Percentiles rank a stretch among this genome's conserved stretches.
Evolutionary conservation across 2,888 invertebrate genomes (phyloP).

Genomic region (Amorpha juglandis): DNA sequence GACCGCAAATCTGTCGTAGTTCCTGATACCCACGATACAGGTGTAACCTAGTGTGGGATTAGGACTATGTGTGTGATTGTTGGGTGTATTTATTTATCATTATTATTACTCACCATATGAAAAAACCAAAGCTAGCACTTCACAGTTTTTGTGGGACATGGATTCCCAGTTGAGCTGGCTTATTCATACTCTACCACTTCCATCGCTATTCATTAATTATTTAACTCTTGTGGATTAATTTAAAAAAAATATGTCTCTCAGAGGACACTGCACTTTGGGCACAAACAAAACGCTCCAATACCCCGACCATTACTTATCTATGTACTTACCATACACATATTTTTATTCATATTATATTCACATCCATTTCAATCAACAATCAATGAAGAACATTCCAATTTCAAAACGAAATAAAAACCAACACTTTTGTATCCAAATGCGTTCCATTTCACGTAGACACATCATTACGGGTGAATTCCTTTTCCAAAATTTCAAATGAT

Average conservation of each 20-base stretch:
- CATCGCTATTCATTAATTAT: no score
- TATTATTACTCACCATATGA: no score
- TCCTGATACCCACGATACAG: no score
- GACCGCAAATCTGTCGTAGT: no score
- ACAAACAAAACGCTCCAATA: background rate
- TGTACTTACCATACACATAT: background rate
- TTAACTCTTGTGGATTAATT: no score
- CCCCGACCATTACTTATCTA: background rate
- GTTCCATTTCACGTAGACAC: conserved; percentile 8
- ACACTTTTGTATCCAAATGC: conserved; percentile 5
- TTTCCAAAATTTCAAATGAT: conserved; percentile 20
- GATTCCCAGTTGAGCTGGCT: no score
- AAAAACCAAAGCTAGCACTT: no score
- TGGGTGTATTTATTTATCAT: no score
- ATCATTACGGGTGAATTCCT: conserved; percentile 17
- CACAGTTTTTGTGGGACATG: no score
- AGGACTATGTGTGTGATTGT: no score
- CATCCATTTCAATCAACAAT: conserved; percentile 21
- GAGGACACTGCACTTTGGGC: background rate
- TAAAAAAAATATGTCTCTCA: background rate
- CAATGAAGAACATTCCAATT: background rate
- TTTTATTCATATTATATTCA: conserved; percentile 13
- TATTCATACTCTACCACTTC: no score
- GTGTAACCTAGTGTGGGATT: no score
- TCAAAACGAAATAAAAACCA: background rate